Evolutionary conservation across 1,140 invertebrate genomes (phyloP).

Genomic region (Ylistrum balloti): DNA sequence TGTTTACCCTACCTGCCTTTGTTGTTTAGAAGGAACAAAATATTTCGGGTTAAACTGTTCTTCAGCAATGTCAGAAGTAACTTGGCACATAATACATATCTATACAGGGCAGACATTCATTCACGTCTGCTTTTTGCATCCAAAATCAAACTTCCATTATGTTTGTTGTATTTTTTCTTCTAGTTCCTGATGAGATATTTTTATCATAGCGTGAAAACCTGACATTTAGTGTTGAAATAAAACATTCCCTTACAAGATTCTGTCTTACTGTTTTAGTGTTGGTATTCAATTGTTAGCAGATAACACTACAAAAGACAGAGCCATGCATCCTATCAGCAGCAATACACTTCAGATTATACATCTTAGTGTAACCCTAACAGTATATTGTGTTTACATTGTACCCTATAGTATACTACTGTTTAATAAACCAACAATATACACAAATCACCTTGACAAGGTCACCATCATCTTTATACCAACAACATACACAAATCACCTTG

Average conservation of each 20-base stretch:
- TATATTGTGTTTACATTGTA: too few relatives aligned
- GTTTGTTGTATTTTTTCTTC: background rate
- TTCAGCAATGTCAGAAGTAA: background rate
- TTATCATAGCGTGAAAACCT: background rate
- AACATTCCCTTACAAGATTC: background rate
- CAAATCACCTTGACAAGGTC: too few relatives aligned
- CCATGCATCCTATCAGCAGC: too few relatives aligned
- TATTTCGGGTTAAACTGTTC: slow-evolving; percentile 24
- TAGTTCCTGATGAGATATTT: background rate
- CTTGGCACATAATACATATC: background rate
- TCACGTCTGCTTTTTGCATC: background rate
- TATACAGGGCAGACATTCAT: background rate
- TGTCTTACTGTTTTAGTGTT: too few relatives aligned
- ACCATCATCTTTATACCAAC: too few relatives aligned
- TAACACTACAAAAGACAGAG: too few relatives aligned
- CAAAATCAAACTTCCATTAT: background rate
- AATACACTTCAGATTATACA: too few relatives aligned
- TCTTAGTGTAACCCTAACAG: too few relatives aligned
- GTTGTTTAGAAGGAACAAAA: slow-evolving; percentile 20
- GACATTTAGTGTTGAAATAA: background rate
- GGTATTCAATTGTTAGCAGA: too few relatives aligned
- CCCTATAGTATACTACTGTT: too few relatives aligned
- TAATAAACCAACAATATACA: too few relatives aligned
- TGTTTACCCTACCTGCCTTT: slow-evolving; percentile 27
- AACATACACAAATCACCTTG: too few relatives aligned